phyloP scores from a whole-genome alignment of 2,888 invertebrate species.

The Andrena bucephala region DNA sequence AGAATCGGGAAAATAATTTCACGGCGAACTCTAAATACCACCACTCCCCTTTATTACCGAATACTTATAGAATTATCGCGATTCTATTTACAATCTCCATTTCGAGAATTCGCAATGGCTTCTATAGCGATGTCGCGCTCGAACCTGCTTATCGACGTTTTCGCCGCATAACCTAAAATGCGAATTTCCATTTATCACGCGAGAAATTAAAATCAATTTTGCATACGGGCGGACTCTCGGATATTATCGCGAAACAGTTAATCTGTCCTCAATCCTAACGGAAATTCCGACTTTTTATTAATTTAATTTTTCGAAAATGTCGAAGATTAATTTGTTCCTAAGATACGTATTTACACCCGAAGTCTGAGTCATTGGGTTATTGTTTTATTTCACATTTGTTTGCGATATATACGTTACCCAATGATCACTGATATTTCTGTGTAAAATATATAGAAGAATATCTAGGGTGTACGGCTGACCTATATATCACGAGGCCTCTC shows the following conservation, averaged over 20 bases:
- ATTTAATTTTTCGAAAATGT: background rate
- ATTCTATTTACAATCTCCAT: no score
- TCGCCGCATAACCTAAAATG: slow-evolving; percentile 50
- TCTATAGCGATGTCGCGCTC: background rate
- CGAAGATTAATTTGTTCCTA: background rate
- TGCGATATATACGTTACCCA: slow-evolving; percentile 15
- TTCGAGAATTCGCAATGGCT: background rate
- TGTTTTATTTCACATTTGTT: slow-evolving; percentile 31
- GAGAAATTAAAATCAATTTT: background rate
- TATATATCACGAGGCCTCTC: slow-evolving; percentile 43
- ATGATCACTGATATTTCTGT: slow-evolving; percentile 34
- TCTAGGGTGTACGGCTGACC: slow-evolving; percentile 29
- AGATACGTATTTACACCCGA: slow-evolving; percentile 20
- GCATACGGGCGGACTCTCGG: no score
- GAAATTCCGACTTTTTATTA: background rate
- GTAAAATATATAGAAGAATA: slow-evolving; percentile 35
- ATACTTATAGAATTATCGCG: no score
- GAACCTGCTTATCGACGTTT: background rate
- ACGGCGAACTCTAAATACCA: background rate
- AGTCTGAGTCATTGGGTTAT: slow-evolving; percentile 46
- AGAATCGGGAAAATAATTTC: background rate
- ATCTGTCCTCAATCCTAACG: background rate
- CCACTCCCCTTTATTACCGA: no score
- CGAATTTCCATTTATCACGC: background rate
- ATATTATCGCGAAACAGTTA: background rate